Evolutionary conservation across 2,797 vertebrate species (phyloP), one percentile per base, ranked within the genome.

Genomic region (Gobio occitaniae): DNA sequence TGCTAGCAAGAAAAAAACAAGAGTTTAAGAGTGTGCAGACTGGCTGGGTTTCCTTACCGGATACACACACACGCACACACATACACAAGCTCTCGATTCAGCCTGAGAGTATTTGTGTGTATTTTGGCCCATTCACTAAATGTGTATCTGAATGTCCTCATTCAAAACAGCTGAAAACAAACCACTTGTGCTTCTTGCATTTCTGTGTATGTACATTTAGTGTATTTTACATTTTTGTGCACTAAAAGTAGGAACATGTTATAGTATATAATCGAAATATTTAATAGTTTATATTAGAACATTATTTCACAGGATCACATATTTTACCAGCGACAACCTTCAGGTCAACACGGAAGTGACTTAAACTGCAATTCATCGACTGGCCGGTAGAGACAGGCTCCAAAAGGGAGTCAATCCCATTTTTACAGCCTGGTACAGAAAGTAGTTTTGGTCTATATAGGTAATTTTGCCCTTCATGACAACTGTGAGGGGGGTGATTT

Each of bases 1-100:
- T 86, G 88, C 81, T 52, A 84, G 91, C 90, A 90, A 47, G 38
- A 86, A 83, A 93, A 94, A 94, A 93, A 93, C 88, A 89, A 78
- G 90, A 91, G 90, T 93, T 94, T 91, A 92, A 93, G 90, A 92
- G 69, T 80, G 59, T 52, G 59, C 21, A 66, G 78, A 56, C 54
- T 84, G 83, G 77, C 81, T n/a, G 69, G 82, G 44, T 82, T 86
- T 88, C 70, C 84, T 87, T 88, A 86, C 89, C 59, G 83, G 86
- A 87, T 48, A 84, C 80, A 80, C 78, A 85, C 50, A 36, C 77
- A 75, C 78, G 66, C 25, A 54, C 72, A 69, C 59, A 69, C 19
- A n/a, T 4, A 25, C n/a, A 2, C n/a, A 61, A 48, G 68, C 80
- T 59, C 25, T 82, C 13, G 9, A 17, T 83, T 66, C 19, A 52